Conservation (phyloP, 2,113 vertebrate genomes). For the Gymnobelideus leadbeateri region DNA sequence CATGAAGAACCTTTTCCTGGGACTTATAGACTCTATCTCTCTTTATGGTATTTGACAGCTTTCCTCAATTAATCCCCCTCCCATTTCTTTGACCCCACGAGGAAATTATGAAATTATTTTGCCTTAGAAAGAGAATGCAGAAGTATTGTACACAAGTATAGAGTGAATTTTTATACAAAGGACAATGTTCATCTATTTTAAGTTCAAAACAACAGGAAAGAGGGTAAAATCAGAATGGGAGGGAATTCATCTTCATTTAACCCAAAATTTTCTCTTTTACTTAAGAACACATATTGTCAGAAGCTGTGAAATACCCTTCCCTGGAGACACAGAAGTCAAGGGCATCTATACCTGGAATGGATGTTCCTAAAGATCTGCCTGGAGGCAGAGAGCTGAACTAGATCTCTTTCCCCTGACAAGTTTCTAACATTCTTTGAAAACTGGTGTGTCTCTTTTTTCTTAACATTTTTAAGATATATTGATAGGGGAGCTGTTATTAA, state of each 20-base stretch:
- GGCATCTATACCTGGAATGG: neutral
- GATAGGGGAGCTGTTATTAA: neutral
- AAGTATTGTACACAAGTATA: neutral
- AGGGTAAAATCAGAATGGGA: neutral
- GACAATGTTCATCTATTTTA: neutral
- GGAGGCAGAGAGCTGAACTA: neutral
- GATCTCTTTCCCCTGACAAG: neutral
- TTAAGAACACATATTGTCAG: constrained; percentile 20
- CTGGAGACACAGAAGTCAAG: constrained; percentile 34
- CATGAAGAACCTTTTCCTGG: neutral
- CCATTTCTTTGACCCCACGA: too few species aligned
- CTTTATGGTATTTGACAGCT: neutral
- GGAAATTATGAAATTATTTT: neutral
- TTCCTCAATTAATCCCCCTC: neutral
- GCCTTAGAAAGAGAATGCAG: neutral
- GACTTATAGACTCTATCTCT: neutral
- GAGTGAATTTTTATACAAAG: neutral
- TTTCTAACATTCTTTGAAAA: neutral
- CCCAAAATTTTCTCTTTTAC: constrained; percentile 26
- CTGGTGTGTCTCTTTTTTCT: neutral
- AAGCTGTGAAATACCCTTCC: constrained; percentile 31
- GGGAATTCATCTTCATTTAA: constrained; percentile 21
- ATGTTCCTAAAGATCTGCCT: constrained; percentile 39
- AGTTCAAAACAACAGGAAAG: neutral
- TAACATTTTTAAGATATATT: constrained; percentile 10